Evolutionary conservation across 2,797 vertebrate species (phyloP), one percentile per base, ranked within the genome.

Genomic region (Cephalopachus bancanus): DNA sequence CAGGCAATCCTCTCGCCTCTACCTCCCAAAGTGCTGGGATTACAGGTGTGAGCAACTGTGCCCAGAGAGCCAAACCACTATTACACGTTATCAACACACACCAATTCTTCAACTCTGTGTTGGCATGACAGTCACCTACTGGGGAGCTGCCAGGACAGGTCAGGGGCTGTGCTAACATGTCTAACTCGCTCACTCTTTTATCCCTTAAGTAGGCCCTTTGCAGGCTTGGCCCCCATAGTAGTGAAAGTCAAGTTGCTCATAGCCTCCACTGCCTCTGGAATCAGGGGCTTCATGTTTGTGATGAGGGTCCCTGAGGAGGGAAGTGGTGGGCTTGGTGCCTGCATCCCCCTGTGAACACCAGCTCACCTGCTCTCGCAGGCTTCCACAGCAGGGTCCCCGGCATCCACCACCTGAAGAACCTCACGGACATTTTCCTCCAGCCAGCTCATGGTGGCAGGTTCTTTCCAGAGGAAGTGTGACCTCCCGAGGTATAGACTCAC

Each of bases 381-480:
- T 62, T 99, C 99, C 97, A 99, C 99, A 4, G 98, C 62, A 0
- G 99, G 98, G 86, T 99, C 99, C 78, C 96, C 98, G 7, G 98
- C 93, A 8, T 99, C 99, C 86, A 99, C 99, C 72, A 98, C 98
- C 64, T 24, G 96, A 69, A 99, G 94, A 76, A 99, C 99, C 91
- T 99, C 98, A 0, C 92, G 99, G 75, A 99, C 99, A 0, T 98
- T 99, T 93, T 99, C 98, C 97, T 99, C 99, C 98, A 99, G 97
- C 99, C 99, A 99, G 49, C 99, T 98, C 99, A 99, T 99, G 83
- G 99, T 98, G 0, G 98, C 97, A 0, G 99, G 98, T 53, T 99
- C 99, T 98, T 99, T 99, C 99, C 99, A 99, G 86, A 99, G 98
- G 88, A 94, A 97, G 83, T 99, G 99, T 1, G 98, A 99, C 96